Evolutionary conservation across 2,797 vertebrate species (phyloP).

Genomic region (Chromis chromis): DNA sequence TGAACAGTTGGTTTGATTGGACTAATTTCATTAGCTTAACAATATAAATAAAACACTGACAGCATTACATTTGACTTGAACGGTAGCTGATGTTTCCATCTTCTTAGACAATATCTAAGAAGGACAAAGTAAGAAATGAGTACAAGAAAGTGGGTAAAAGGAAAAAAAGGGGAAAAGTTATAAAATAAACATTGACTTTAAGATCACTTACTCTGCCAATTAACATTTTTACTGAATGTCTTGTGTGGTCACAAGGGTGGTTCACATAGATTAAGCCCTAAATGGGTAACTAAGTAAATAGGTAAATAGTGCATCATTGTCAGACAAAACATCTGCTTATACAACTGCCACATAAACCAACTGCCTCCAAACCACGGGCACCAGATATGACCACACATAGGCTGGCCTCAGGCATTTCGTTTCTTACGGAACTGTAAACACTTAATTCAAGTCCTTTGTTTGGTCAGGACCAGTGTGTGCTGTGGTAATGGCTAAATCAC

Average conservation of each 20-base stretch:
- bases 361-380: constrained; percentile 13
- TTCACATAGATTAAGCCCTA: background rate
- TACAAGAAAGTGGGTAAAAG: background rate
- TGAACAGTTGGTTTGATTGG: no score
- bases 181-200: background rate
- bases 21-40: no score
- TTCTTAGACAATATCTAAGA: no score
- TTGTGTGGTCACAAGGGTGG: constrained; percentile 25
- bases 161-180: background rate
- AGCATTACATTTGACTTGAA: no score
- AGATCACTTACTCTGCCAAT: background rate
- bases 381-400: constrained; percentile 47
- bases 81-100: no score
- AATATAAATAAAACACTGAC: no score
- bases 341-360: constrained; percentile 2
- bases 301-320: background rate
- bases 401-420: constrained; percentile 19
- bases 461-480: constrained; percentile 57
- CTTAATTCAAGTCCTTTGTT: constrained; percentile 60
- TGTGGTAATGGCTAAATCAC: constrained; percentile 68
- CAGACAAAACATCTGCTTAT: constrained; percentile 13
- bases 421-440: constrained; percentile 47
- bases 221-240: constrained; percentile 11
- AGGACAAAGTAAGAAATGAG: background rate
- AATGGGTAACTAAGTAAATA: constrained; percentile 5